Conservation (phyloP, 2,888 invertebrate species). For the Helobdella robusta region DNA sequence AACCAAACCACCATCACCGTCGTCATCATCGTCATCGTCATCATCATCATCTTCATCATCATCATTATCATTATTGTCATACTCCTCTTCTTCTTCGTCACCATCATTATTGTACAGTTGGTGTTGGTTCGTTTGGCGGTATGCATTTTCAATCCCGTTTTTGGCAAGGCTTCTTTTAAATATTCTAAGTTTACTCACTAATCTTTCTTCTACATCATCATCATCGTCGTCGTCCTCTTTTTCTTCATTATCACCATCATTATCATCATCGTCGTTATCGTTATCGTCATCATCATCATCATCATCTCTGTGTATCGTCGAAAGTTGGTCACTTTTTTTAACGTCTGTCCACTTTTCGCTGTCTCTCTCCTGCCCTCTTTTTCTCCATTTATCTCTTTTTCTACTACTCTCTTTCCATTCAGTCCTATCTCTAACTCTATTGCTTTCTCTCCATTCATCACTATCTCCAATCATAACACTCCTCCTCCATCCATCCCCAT, state of each 20-base stretch:
- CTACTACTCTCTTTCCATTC: not conserved
- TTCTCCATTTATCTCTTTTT: not conserved
- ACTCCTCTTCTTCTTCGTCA: slow-evolving; percentile 3
- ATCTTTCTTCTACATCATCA: not conserved
- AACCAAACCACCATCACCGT: too few relatives aligned
- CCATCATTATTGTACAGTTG: too few relatives aligned
- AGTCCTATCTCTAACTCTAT: too few relatives aligned
- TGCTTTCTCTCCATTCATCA: too few relatives aligned
- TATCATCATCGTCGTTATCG: not conserved
- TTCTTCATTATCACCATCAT: too few relatives aligned
- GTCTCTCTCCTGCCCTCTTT: not conserved
- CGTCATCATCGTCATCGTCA: too few relatives aligned
- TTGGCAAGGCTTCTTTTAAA: slow-evolving; percentile 48
- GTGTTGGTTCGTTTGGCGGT: slow-evolving; percentile 37
- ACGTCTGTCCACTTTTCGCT: not conserved
- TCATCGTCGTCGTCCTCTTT: not conserved
- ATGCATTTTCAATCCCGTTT: slow-evolving; percentile 46
- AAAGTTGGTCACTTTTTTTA: not conserved
- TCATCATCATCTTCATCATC: not conserved
- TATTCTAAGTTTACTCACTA: slow-evolving; percentile 38
- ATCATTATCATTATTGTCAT: not conserved
- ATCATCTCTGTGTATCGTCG: too few relatives aligned
- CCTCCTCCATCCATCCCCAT: too few relatives aligned
- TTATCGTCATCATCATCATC: slow-evolving; percentile 2
- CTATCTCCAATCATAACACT: too few relatives aligned